Base-by-base conservation (phyloP, 2,797 vertebrate species). In the Gymnothorax javanicus region DNA sequence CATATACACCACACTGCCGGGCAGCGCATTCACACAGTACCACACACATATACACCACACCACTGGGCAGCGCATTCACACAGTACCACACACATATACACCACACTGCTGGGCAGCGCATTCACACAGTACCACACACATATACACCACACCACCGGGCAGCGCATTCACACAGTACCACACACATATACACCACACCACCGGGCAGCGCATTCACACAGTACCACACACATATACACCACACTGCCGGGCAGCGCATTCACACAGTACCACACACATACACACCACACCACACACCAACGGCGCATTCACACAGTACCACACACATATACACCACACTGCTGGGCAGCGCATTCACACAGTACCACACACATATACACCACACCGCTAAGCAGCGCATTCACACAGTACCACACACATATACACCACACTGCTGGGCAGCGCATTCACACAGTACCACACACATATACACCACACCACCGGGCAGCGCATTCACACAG, bases 191-290 rank as follows among this genome's bases (percentile, higher is more conserved):
- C 12, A 58, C 91, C 94, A 92, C 88, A 91, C 84, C 82, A 89
- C 90, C 93, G 92, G 94, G 93, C 95, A 91, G 94, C 93, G 89
- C 95, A 95, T 93, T 96, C 95, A 96, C 94, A 94, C 93, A 93
- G 43, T 52, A 84, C 91, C 83, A 92, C 91, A 91, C 82, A 85
- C 62, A 85, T 60, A 87, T 83, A 79, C 12, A 58, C 91, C 94
- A 92, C 88, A 91, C 84, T 79, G 88, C 90, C 93, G 92, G 94
- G 93, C 95, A 91, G 94, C 93, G 89, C 95, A 95, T 93, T 96
- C 95, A 96, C 94, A 94, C 93, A 93, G 43, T 52, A 84, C 91
- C 83, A 92, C 91, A 91, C 82, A 85, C 62, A 85, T 60, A 87
- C 84, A 79, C 12, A 58, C 33, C n/a, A n/a, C n/a, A n/a, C n/a